Evolutionary conservation across 2,113 vertebrate species (phyloP).

Genomic region (Ranitomeya imitator): DNA sequence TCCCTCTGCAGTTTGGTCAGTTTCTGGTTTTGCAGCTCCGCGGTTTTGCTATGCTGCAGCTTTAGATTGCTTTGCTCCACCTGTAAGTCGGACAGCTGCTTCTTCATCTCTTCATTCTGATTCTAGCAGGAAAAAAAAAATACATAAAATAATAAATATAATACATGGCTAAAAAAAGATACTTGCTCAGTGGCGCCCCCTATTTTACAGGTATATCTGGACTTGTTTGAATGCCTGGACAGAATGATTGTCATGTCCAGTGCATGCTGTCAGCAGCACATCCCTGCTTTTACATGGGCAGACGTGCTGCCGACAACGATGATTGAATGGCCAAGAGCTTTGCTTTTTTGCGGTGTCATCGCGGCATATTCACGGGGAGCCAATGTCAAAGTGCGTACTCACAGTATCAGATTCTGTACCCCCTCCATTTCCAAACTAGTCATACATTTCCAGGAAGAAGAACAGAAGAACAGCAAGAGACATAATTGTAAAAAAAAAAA

Average conservation of each 20-base stretch:
- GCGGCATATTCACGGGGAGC: too few species aligned
- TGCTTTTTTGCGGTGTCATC: background rate
- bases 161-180: background rate
- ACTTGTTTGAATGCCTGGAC: too few species aligned
- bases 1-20: slow-evolving; percentile 66
- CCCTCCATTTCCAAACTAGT: background rate
- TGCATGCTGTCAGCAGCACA: too few species aligned
- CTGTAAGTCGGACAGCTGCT: slow-evolving; percentile 71
- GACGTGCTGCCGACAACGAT: too few species aligned
- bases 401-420: background rate
- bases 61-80: slow-evolving; percentile 70
- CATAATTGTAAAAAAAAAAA: too few species aligned
- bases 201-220: background rate
- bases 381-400: background rate
- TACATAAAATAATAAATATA: background rate
- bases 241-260: too few species aligned
- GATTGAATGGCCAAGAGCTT: background rate
- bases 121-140: slow-evolving; percentile 62
- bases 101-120: slow-evolving; percentile 72
- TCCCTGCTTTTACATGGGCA: too few species aligned
- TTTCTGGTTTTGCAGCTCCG: slow-evolving; percentile 67
- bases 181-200: background rate
- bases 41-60: slow-evolving; percentile 65
- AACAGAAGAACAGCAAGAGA: background rate
- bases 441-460: background rate